Conservation (phyloP, 2,888 invertebrate genomes). For the Slavum lentiscoides region DNA sequence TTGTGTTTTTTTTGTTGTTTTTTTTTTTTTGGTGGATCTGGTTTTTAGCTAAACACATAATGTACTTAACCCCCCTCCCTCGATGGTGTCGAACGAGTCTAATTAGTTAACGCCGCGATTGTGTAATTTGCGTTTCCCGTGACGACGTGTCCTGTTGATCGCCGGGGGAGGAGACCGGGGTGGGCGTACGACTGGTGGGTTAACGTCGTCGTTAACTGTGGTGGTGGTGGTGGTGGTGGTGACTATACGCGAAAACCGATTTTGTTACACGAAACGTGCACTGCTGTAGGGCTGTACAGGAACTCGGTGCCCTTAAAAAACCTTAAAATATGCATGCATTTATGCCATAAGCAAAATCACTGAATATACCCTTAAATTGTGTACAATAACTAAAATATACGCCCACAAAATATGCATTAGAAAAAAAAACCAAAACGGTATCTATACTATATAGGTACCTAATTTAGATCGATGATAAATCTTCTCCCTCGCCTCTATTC, state of each 20-base stretch:
- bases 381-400: too few species aligned
- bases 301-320: too few species aligned
- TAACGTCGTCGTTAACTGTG: background rate
- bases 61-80: background rate
- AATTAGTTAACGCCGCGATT: slow-evolving; percentile 4
- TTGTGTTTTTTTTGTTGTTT: background rate
- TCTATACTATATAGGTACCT: too few species aligned
- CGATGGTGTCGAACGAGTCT: slow-evolving; percentile 1
- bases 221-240: background rate
- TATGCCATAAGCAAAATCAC: too few species aligned
- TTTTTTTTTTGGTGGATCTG: slow-evolving; percentile 7
- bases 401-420: too few species aligned
- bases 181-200: slow-evolving; percentile 13
- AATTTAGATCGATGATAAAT: too few species aligned
- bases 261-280: background rate
- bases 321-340: too few species aligned
- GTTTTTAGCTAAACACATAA: slow-evolving; percentile 28
- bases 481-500: too few species aligned
- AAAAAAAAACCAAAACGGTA: too few species aligned
- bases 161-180: too few species aligned
- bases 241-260: background rate
- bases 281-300: too few species aligned
- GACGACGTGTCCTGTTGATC: background rate
- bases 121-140: slow-evolving; percentile 44
- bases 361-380: too few species aligned